Conservation (phyloP, 2,113 vertebrate species). For the Leucopsar rothschildi region DNA sequence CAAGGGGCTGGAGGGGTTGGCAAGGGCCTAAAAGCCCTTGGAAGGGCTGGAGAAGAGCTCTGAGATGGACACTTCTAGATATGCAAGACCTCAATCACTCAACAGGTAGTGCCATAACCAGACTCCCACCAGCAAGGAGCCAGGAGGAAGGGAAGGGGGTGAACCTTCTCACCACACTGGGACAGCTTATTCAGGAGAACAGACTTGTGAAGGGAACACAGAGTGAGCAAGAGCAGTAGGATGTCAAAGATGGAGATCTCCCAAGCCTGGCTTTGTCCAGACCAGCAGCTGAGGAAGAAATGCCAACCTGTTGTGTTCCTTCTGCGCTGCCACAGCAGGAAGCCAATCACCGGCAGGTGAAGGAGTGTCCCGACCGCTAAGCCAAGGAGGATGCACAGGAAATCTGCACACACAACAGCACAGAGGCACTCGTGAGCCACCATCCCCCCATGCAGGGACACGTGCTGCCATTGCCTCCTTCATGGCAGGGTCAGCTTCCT, state of each 20-base stretch:
- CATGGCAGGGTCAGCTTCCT: accelerated
- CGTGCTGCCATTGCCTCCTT: not conserved
- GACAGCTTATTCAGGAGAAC: not conserved
- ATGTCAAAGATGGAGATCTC: not conserved
- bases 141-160: not conserved
- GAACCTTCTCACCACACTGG: not conserved
- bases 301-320: not conserved
- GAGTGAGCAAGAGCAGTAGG: not conserved
- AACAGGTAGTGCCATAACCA: not conserved
- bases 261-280: not conserved
- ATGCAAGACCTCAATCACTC: not conserved
- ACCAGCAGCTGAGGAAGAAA: not conserved
- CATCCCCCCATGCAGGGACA: accelerated
- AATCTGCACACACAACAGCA: not conserved
- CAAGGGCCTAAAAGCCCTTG: not conserved
- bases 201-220: not conserved
- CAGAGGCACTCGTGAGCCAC: not conserved
- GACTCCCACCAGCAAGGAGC: not conserved
- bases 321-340: not conserved
- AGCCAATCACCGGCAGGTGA: not conserved
- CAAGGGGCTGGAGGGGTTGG: not conserved
- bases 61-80: not conserved
- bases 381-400: not conserved
- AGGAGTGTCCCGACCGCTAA: not conserved
- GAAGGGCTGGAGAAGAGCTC: not conserved